phyloP scores from a whole-genome alignment of 1,140 invertebrate species.

The Trachymyrmex cornetzi region DNA sequence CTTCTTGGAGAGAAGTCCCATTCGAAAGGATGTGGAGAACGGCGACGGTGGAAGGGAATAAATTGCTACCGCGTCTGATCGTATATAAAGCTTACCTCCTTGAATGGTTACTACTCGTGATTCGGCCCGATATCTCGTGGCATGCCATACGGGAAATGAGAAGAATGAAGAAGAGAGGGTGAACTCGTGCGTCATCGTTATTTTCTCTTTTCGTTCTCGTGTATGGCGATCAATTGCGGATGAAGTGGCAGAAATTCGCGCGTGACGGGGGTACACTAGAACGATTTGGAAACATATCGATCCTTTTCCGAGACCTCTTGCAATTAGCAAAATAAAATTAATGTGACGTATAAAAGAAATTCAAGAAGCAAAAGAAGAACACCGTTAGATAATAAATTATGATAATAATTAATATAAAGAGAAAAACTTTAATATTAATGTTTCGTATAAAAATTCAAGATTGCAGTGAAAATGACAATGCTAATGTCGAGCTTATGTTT shows the following conservation, averaged over 20 bases:
- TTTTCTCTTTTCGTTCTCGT: slow-evolving; percentile 1
- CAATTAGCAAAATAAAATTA: slow-evolving; percentile 7
- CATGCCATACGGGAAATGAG: slow-evolving; percentile 51
- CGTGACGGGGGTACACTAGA: neutral
- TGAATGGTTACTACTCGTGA: slow-evolving; percentile 78
- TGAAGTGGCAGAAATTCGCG: slow-evolving; percentile 25
- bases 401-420: neutral
- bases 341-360: neutral
- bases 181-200: neutral
- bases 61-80: slow-evolving; percentile 68
- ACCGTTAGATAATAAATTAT: neutral
- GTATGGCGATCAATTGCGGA: slow-evolving; percentile 27
- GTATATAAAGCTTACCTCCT: slow-evolving; percentile 77
- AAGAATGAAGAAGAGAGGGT: slow-evolving; percentile 8
- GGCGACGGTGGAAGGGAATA: slow-evolving; percentile 62
- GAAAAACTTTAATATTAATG: neutral
- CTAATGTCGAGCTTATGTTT: neutral
- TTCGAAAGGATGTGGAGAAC: slow-evolving; percentile 48
- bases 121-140: slow-evolving; percentile 68
- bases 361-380: neutral
- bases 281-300: slow-evolving; percentile 21
- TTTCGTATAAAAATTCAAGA: neutral
- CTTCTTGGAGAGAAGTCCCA: neutral
- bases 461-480: neutral
- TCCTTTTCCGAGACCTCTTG: neutral